phyloP scores from a whole-genome alignment of 53 echinoderm and acorn worm genomes.

The Arbacia lixula region DNA sequence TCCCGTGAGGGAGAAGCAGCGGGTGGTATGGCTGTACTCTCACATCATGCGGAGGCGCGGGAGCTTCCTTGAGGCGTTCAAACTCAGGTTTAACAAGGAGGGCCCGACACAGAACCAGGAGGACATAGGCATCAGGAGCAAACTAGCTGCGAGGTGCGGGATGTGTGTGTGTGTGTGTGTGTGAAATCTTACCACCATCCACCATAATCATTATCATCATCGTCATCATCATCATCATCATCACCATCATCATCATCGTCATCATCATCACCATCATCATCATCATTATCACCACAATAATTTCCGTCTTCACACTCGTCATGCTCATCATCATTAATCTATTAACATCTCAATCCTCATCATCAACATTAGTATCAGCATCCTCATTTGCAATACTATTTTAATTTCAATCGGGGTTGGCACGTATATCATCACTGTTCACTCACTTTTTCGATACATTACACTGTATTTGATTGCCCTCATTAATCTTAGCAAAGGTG shows the following conservation, averaged over 20 bases:
- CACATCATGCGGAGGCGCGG: constrained; percentile 81
- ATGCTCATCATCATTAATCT: neutral
- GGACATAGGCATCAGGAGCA: constrained; percentile 66
- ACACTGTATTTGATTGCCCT: too few species aligned
- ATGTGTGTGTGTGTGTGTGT: neutral
- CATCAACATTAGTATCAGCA: neutral
- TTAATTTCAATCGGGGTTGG: neutral
- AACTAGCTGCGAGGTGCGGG: constrained; percentile 80
- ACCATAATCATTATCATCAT: neutral
- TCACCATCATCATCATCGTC: neutral
- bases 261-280: neutral
- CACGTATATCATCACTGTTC: neutral
- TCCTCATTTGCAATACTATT: neutral
- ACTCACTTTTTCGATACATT: too few species aligned
- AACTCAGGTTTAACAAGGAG: constrained; percentile 56
- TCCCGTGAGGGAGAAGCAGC: constrained; percentile 78
- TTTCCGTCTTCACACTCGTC: neutral
- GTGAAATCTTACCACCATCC: too few species aligned
- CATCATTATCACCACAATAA: neutral
- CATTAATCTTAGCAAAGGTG: too few species aligned
- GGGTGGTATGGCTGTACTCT: constrained; percentile 85
- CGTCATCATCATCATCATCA: neutral
- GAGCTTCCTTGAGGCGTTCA: constrained; percentile 71
- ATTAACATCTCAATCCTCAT: neutral
- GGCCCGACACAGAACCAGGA: constrained; percentile 5